These are phyloP conservation scores for Idaea aversata DNA, from an alignment of 2,888 invertebrate species.

Conservation along the genomic window DNA sequence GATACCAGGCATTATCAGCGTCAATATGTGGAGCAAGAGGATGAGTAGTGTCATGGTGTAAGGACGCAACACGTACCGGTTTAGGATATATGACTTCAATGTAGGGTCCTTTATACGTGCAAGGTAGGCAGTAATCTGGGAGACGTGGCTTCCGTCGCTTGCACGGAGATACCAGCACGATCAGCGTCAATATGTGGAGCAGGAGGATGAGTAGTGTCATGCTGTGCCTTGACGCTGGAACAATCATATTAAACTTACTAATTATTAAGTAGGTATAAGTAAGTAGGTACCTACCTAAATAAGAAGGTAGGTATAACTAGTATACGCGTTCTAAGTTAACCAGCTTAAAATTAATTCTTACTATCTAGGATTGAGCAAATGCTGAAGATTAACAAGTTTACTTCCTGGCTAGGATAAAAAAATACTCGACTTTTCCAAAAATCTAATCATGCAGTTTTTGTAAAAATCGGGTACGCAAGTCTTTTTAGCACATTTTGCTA, in stretches of 20 bases:
- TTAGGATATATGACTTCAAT: slow-evolving; percentile 49
- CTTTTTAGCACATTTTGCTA: no score
- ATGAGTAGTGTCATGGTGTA: slow-evolving; percentile 8
- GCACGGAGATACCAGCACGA: slow-evolving; percentile 10
- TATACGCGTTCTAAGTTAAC: no score
- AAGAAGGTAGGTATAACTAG: no score
- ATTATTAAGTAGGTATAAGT: no score
- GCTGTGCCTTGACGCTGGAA: background rate
- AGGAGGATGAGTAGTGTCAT: slow-evolving; percentile 14
- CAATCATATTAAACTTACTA: background rate
- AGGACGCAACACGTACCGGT: slow-evolving; percentile 21
- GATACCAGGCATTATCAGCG: slow-evolving; percentile 11
- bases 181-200: slow-evolving; percentile 12
- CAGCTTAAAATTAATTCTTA: no score
- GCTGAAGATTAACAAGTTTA: no score
- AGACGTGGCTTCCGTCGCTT: slow-evolving; percentile 7
- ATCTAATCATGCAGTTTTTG: no score
- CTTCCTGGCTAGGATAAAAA: no score
- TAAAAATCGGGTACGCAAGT: no score
- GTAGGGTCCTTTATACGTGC: slow-evolving; percentile 50
- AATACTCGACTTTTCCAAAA: no score
- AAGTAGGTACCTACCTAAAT: no score
- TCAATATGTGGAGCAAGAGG: slow-evolving; percentile 14
- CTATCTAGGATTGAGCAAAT: no score
- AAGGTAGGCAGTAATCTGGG: slow-evolving; percentile 43